phyloP scores from a whole-genome alignment of 2,113 vertebrate genomes.

The Columba janthina region DNA sequence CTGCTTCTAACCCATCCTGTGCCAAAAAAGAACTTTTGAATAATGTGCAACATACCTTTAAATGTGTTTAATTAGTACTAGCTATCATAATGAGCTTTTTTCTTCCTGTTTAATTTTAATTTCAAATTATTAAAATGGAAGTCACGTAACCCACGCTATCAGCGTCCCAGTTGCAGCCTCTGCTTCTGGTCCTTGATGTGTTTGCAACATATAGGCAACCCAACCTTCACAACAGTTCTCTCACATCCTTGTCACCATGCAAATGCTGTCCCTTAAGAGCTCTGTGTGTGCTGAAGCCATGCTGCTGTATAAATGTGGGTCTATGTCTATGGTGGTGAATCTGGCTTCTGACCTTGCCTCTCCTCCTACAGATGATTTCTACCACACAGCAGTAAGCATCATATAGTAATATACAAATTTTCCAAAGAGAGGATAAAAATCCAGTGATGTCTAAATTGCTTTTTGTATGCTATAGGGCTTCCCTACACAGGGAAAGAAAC shows the following conservation, averaged over 20 bases:
- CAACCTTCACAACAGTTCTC: background rate
- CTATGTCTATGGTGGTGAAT: accelerated
- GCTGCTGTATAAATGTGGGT: background rate
- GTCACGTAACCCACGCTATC: background rate
- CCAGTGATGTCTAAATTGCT: background rate
- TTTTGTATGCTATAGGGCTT: background rate
- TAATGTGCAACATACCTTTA: background rate
- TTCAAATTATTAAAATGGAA: background rate
- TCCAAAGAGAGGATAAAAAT: background rate
- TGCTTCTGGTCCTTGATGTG: accelerated
- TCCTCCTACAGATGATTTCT: background rate
- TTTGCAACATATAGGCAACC: accelerated
- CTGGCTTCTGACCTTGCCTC: accelerated
- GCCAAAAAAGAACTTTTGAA: background rate
- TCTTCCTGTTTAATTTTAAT: background rate
- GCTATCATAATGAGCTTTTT: background rate
- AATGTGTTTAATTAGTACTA: background rate
- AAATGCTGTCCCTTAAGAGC: background rate
- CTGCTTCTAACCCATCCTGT: background rate
- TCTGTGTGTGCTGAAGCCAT: accelerated
- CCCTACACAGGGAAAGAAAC: background rate
- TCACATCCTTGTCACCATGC: accelerated
- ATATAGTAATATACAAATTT: background rate
- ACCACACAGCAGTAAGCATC: background rate
- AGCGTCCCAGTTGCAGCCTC: accelerated